phyloP scores from a whole-genome alignment of 2,888 invertebrate species.

The Pasiphila rectangulata region DNA sequence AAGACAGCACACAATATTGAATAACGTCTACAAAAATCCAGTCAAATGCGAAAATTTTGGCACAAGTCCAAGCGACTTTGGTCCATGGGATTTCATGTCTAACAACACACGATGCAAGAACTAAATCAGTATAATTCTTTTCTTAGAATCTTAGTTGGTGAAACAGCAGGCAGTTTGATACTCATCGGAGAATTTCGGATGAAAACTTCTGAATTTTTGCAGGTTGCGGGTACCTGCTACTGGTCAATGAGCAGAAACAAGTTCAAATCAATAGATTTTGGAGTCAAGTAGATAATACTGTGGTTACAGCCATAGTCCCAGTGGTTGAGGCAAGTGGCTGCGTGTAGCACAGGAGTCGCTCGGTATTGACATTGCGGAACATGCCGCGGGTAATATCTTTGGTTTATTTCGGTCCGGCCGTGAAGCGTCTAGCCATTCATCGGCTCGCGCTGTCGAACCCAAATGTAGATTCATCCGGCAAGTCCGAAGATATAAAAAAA shows the following conservation, averaged over 20 bases:
- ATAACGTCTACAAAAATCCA: slow-evolving; percentile 30
- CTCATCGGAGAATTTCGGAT: too few relatives aligned
- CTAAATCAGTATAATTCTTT: too few relatives aligned
- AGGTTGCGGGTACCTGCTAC: too few relatives aligned
- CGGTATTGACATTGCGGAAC: slow-evolving; percentile 62
- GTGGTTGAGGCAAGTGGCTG: too few relatives aligned
- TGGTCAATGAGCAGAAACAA: too few relatives aligned
- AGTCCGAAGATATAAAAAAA: slow-evolving; percentile 17
- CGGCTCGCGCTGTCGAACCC: slow-evolving; percentile 45
- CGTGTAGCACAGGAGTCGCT: slow-evolving; percentile 11
- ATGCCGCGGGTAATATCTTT: slow-evolving; percentile 37
- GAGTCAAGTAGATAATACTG: too few relatives aligned
- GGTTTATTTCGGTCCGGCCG: slow-evolving; percentile 68
- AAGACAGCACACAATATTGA: neutral
- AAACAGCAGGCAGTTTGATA: too few relatives aligned
- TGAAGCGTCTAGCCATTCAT: slow-evolving; percentile 62
- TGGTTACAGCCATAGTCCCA: too few relatives aligned
- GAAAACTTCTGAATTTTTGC: too few relatives aligned
- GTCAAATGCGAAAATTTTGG: slow-evolving; percentile 40
- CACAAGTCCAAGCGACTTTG: slow-evolving; percentile 31
- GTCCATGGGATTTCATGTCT: slow-evolving; percentile 6
- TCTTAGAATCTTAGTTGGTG: too few relatives aligned
- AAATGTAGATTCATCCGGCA: slow-evolving; percentile 45
- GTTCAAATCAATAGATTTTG: too few relatives aligned
- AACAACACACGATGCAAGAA: too few relatives aligned